Conservation (phyloP, 2,113 vertebrate genomes). For the Mustelus asterias region DNA sequence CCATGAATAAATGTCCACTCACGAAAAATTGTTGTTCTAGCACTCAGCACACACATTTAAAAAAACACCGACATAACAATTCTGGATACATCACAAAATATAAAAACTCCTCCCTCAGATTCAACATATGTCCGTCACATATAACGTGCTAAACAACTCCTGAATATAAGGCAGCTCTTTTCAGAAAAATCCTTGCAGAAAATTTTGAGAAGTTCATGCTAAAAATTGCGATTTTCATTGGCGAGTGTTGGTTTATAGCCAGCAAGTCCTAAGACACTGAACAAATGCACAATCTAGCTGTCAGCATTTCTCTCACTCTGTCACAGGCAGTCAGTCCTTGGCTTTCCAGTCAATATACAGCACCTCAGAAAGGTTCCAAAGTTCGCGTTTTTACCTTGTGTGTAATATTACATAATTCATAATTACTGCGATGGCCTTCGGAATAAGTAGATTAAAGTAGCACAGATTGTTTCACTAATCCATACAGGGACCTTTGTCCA, state of each 20-base stretch:
- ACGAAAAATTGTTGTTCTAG: not conserved
- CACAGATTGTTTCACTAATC: not conserved
- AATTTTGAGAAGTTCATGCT: not conserved
- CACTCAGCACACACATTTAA: not conserved
- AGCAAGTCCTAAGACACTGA: not conserved
- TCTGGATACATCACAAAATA: not conserved
- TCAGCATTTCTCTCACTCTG: not conserved
- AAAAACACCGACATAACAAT: not conserved
- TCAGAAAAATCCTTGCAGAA: not conserved
- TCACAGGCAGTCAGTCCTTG: not conserved
- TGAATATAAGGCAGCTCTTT: not conserved
- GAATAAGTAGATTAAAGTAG: not conserved
- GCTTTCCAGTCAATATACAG: not conserved
- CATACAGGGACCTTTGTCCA: not conserved
- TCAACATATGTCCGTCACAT: not conserved
- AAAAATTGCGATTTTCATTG: not conserved
- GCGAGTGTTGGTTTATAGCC: no score
- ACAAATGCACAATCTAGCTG: not conserved
- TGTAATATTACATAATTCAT: not conserved
- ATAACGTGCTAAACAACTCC: not conserved
- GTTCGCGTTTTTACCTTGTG: not conserved
- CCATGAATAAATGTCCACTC: not conserved
- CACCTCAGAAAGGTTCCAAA: not conserved
- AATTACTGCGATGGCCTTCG: not conserved
- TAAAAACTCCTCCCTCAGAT: not conserved